Base-by-base conservation (phyloP, 2,113 vertebrate species). In the Phaethon lepturus region DNA sequence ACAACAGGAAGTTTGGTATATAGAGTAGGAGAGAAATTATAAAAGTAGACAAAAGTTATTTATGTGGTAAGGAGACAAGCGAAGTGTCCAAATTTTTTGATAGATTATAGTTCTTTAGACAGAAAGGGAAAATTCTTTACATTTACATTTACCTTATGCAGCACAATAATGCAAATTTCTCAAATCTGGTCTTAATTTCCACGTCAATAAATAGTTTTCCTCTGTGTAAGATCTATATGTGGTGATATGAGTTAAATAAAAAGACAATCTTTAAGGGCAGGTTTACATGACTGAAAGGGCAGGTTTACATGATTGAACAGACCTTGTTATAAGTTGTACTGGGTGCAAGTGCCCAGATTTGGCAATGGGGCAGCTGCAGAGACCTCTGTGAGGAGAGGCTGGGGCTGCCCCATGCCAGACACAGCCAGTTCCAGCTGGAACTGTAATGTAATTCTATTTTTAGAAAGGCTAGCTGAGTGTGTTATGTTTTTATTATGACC, bases 361-460 rank as follows among this genome's bases (percentile, higher is more conserved):
- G 47, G 18, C 47, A 38, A 45, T 45, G 10, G 0, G 0, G 18
- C 12, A 7, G 8, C 31, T 7, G 3, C 77, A 45, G 17, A 49
- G 9, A 14, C 13, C 33, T n/a, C 17, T 9, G 6, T 53, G 17
- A 67, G 52, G 53, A 28, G 14, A 4, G 20, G n/a, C 12, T 3
- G 3, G 24, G 42, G 19, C 53, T 87, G 38, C 23, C 15, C 16
- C 0, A 0, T 17, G 15, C 10, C 0, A 1, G 17, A 6, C 20
- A 26, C 11, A 44, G 9, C 6, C 0, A 0, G 10, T 13, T 38
- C 38, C 38, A 38, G 38, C 38, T 38, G 38, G 38, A 38, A 38
- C 38, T 38, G 58, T 63, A 83, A 68, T 56, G 10, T 35, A 62
- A 44, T 72, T 89, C 15, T 40, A 3, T 52, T 77, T 53, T 67